These are phyloP conservation scores for Rissa tridactyla DNA, from an alignment of 2,113 vertebrate genomes.

Conservation along the genomic window DNA sequence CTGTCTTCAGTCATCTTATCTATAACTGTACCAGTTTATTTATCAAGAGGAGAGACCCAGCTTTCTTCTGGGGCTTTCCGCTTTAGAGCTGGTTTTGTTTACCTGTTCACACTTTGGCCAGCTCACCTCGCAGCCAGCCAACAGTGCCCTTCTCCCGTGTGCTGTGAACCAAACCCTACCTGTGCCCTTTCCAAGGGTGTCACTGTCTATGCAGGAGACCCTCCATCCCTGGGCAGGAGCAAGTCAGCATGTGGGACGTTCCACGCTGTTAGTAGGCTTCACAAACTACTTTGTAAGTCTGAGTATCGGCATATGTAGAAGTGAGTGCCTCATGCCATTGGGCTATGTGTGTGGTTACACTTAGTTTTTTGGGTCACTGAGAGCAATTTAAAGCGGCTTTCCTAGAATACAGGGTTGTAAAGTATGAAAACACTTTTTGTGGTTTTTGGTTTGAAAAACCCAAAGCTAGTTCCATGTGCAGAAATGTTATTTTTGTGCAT, in stretches of 20 bases:
- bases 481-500: background rate
- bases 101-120: background rate
- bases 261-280: background rate
- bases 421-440: background rate
- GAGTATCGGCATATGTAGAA: background rate
- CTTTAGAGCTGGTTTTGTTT: background rate
- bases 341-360: background rate
- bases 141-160: background rate
- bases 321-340: background rate
- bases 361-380: background rate
- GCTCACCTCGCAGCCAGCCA: background rate
- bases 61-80: background rate
- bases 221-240: background rate
- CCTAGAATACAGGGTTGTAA: background rate
- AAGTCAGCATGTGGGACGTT: background rate
- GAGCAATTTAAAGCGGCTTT: background rate
- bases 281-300: background rate
- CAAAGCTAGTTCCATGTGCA: background rate
- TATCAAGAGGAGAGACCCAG: background rate
- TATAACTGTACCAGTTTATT: background rate
- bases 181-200: background rate
- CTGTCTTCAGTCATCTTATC: background rate
- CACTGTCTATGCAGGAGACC: background rate
- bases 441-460: background rate
- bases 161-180: background rate